A percentile compares a stretch with the other conserved stretches of the same genome.
Conservation (phyloP, 2,888 invertebrate genomes). For the Esperia sulphurella region DNA sequence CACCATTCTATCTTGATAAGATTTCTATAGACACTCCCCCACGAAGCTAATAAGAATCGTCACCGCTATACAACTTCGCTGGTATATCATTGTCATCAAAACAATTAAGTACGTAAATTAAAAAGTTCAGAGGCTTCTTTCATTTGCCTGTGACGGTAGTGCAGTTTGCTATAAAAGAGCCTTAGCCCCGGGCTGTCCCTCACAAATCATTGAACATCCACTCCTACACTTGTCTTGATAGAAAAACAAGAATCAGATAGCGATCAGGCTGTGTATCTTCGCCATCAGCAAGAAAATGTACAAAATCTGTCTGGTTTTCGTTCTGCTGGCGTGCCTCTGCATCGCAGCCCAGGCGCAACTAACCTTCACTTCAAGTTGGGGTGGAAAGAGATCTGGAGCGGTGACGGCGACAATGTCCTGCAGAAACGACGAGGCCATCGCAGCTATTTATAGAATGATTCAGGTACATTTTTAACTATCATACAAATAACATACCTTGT, state of each 20-base stretch:
- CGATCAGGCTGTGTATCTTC: background rate
- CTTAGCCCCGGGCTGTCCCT: conserved; percentile 10
- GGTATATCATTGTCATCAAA: background rate
- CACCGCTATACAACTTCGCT: no score
- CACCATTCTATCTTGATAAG: no score
- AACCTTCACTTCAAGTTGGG: conserved; percentile 80
- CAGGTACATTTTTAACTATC: no score
- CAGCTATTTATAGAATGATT: conserved; percentile 55
- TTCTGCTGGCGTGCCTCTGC: conserved; percentile 46
- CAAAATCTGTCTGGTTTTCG: conserved; percentile 34
- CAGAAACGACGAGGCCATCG: conserved; percentile 53
- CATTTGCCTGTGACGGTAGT: conserved; percentile 12
- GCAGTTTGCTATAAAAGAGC: conserved; percentile 33
- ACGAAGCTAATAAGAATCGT: no score
- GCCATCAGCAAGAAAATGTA: conserved; percentile 38
- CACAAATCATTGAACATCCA: conserved; percentile 14
- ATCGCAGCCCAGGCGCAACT: conserved; percentile 62
- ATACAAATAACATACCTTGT: no score
- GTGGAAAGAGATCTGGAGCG: conserved; percentile 53
- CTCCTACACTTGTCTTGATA: background rate
- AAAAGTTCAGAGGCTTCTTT: conserved; percentile 37
- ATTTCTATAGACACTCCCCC: no score
- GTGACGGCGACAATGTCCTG: conserved; percentile 42
- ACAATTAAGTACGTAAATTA: conserved; percentile 18
- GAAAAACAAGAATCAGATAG: background rate